Percentiles rank a stretch among this genome's conserved stretches.
Evolutionary conservation across 2,113 vertebrate genomes (phyloP).

Genomic region (Jaculus jaculus): DNA sequence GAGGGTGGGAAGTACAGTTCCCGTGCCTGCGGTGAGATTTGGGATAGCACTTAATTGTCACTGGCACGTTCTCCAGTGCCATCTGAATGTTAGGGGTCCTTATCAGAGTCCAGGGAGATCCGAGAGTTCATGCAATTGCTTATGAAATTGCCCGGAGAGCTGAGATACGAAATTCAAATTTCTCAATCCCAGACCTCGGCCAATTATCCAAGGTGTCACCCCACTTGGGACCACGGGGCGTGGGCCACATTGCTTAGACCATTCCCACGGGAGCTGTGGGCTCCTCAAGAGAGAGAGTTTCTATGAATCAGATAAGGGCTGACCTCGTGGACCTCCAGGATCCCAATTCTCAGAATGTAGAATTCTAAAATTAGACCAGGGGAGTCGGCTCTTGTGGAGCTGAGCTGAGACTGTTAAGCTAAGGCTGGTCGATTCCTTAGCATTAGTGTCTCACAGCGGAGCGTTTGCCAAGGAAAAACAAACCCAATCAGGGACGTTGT

Average conservation of each 20-base stretch:
- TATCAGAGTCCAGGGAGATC: conserved; percentile 27
- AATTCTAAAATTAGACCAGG: conserved; percentile 48
- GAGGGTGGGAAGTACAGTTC: neutral
- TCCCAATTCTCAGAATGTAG: conserved; percentile 35
- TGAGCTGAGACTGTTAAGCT: conserved; percentile 16
- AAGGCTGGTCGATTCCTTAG: conserved; percentile 24
- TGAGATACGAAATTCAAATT: conserved; percentile 52
- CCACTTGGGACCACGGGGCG: neutral
- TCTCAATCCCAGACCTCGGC: conserved; percentile 41
- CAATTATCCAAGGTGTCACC: neutral
- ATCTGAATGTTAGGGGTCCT: neutral
- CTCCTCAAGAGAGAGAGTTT: conserved; percentile 22
- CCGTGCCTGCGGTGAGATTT: neutral
- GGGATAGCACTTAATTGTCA: neutral
- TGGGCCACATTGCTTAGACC: conserved; percentile 31
- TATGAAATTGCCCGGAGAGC: conserved; percentile 12
- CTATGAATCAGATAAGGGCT: conserved; percentile 37
- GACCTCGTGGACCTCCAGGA: neutral
- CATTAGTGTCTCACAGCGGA: conserved; percentile 26
- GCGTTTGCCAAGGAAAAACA: conserved; percentile 51
- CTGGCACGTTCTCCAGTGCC: neutral
- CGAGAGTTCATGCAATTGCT: conserved; percentile 40
- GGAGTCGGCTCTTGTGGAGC: neutral
- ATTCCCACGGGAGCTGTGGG: neutral
- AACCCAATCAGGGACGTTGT: neutral